Percentiles rank a stretch among this genome's conserved stretches.
phyloP scores from a whole-genome alignment of 1,140 invertebrate species.

The Drosophila auraria region DNA sequence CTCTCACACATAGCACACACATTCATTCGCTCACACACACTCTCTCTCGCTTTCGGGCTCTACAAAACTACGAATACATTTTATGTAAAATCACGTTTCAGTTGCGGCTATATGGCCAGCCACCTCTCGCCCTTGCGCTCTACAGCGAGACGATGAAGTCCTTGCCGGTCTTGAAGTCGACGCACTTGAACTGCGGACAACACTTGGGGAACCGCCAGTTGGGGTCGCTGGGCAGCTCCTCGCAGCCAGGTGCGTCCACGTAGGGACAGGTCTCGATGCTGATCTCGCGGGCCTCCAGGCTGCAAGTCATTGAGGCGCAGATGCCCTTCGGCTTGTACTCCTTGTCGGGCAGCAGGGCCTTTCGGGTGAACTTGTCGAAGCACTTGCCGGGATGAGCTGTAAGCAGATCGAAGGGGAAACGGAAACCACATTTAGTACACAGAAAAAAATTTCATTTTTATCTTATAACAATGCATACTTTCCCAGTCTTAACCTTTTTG shows the following conservation, averaged over 20 bases:
- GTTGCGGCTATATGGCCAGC: slow-evolving; percentile 24
- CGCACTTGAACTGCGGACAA: slow-evolving; percentile 83
- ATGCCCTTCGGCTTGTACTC: slow-evolving; percentile 84
- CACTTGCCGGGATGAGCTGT: slow-evolving; percentile 81
- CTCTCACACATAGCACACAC: slow-evolving; percentile 51
- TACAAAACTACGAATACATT: slow-evolving; percentile 78
- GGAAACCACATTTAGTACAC: slow-evolving; percentile 17
- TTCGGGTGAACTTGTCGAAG: slow-evolving; percentile 81
- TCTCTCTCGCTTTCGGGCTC: slow-evolving; percentile 8
- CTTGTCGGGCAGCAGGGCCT: slow-evolving; percentile 80
- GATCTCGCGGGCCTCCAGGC: slow-evolving; percentile 74
- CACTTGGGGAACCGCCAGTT: slow-evolving; percentile 83
- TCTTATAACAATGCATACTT: background rate
- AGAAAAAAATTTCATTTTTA: background rate
- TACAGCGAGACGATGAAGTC: slow-evolving; percentile 79
- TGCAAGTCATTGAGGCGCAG: slow-evolving; percentile 83
- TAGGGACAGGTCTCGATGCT: slow-evolving; percentile 84
- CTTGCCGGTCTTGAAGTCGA: slow-evolving; percentile 83
- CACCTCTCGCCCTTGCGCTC: slow-evolving; percentile 7
- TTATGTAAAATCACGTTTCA: slow-evolving; percentile 79
- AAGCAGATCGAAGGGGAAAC: slow-evolving; percentile 25
- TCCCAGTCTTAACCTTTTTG: background rate
- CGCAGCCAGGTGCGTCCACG: slow-evolving; percentile 81
- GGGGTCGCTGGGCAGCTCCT: slow-evolving; percentile 78
- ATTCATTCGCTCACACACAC: slow-evolving; percentile 12